phyloP scores from a whole-genome alignment of 2,113 vertebrate species.

The Tringa solitaria region DNA sequence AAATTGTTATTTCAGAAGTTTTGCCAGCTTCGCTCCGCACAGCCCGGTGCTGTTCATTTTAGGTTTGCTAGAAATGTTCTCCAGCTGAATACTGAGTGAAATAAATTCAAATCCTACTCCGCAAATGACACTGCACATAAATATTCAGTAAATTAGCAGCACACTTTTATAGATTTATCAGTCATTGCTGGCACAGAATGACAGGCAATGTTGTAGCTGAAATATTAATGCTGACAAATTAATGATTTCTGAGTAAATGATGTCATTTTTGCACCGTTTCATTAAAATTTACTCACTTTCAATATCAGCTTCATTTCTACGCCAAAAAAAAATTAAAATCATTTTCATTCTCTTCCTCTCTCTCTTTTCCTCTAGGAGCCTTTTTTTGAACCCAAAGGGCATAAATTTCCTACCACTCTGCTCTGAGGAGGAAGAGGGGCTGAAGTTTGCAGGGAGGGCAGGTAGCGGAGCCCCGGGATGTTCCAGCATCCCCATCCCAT shows the following conservation, averaged over 20 bases:
- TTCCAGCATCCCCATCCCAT: too few relatives aligned
- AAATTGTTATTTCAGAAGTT: slow-evolving; percentile 58
- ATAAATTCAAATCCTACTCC: slow-evolving; percentile 89
- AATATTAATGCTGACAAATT: slow-evolving; percentile 99
- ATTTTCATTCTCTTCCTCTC: slow-evolving; percentile 64
- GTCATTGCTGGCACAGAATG: slow-evolving; percentile 97
- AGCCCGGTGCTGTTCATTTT: slow-evolving; percentile 58
- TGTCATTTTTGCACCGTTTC: slow-evolving; percentile 97
- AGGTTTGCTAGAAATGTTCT: slow-evolving; percentile 83
- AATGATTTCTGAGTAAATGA: slow-evolving; percentile 99
- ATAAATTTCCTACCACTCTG: neutral
- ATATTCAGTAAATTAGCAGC: slow-evolving; percentile 99
- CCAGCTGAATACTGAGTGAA: slow-evolving; percentile 81
- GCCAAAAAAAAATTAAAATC: slow-evolving; percentile 82
- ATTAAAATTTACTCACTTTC: slow-evolving; percentile 99
- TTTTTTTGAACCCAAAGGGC: slow-evolving; percentile 45
- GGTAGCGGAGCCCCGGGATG: neutral
- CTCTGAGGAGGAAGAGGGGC: neutral
- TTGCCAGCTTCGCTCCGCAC: slow-evolving; percentile 12
- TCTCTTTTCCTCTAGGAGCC: slow-evolving; percentile 60
- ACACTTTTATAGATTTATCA: slow-evolving; percentile 98
- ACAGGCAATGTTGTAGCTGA: slow-evolving; percentile 95
- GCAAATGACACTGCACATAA: slow-evolving; percentile 98
- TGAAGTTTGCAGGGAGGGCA: neutral
- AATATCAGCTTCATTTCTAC: slow-evolving; percentile 84